Conservation (phyloP, 2,888 invertebrate genomes). For the Thereva unica region DNA sequence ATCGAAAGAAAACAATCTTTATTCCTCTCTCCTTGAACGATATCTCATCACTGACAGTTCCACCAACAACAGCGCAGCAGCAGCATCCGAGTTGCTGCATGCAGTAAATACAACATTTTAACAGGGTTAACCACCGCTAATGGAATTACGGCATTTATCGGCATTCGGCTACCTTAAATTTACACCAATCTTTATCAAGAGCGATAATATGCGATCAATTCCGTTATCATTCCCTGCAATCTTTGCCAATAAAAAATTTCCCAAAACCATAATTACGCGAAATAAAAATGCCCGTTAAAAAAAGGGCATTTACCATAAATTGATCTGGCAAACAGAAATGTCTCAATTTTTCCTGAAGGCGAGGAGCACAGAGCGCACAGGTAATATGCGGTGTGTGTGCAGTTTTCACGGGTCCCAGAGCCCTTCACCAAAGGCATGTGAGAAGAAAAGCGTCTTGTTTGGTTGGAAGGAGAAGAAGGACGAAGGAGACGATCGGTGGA, state of each 20-base stretch:
- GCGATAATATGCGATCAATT: constrained; percentile 34
- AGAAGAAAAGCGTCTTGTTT: no score
- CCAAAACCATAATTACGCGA: constrained; percentile 28
- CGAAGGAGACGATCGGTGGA: constrained; percentile 43
- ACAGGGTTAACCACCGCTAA: not conserved
- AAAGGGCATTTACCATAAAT: constrained; percentile 31
- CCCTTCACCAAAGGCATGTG: no score
- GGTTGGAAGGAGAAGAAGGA: not conserved
- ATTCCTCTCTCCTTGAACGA: no score
- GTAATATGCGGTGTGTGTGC: no score
- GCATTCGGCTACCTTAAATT: constrained; percentile 24
- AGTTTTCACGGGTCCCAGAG: no score
- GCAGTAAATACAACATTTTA: no score
- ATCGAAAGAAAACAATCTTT: no score
- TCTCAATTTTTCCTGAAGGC: constrained; percentile 22
- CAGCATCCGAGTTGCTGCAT: no score
- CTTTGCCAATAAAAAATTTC: constrained; percentile 25
- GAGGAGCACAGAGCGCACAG: no score
- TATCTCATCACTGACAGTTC: no score
- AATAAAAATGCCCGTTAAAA: constrained; percentile 32
- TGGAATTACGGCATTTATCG: constrained; percentile 15
- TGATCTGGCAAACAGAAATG: constrained; percentile 32
- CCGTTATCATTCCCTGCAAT: constrained; percentile 22
- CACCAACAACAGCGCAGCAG: no score
- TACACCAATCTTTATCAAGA: constrained; percentile 22